These are phyloP conservation scores for Cordilura impudica DNA, from an alignment of 2,888 invertebrate genomes.

Conservation along the genomic window DNA sequence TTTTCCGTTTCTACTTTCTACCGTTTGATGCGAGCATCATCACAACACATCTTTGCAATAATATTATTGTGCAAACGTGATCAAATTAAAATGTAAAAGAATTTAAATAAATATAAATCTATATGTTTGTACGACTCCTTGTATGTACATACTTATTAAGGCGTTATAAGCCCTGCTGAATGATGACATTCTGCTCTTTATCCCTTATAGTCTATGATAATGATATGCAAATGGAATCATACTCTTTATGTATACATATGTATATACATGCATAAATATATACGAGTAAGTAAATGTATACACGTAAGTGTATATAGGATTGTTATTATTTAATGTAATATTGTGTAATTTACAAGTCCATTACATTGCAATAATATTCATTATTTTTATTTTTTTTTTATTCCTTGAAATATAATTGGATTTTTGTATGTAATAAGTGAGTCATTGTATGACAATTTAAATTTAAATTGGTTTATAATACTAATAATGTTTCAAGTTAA, in stretches of 20 bases:
- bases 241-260: slow-evolving; percentile 22
- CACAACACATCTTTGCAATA: slow-evolving; percentile 61
- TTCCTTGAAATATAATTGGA: slow-evolving; percentile 14
- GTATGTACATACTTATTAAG: background rate
- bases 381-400: slow-evolving; percentile 24
- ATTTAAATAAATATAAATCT: slow-evolving; percentile 57
- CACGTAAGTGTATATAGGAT: background rate
- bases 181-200: slow-evolving; percentile 9
- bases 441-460: background rate
- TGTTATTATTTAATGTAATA: slow-evolving; percentile 41
- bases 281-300: background rate
- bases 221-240: slow-evolving; percentile 52
- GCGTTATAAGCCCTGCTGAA: background rate
- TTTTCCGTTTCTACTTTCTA: background rate
- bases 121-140: slow-evolving; percentile 12
- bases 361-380: slow-evolving; percentile 51
- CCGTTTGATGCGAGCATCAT: slow-evolving; percentile 58
- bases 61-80: slow-evolving; percentile 69
- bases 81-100: slow-evolving; percentile 68
- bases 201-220: slow-evolving; percentile 17
- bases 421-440: background rate
- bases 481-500: too few relatives aligned
- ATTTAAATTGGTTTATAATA: too few relatives aligned
- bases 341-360: slow-evolving; percentile 60
- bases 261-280: background rate